Base-by-base conservation (phyloP, 2,113 vertebrate species). In the Thunnus thynnus region DNA sequence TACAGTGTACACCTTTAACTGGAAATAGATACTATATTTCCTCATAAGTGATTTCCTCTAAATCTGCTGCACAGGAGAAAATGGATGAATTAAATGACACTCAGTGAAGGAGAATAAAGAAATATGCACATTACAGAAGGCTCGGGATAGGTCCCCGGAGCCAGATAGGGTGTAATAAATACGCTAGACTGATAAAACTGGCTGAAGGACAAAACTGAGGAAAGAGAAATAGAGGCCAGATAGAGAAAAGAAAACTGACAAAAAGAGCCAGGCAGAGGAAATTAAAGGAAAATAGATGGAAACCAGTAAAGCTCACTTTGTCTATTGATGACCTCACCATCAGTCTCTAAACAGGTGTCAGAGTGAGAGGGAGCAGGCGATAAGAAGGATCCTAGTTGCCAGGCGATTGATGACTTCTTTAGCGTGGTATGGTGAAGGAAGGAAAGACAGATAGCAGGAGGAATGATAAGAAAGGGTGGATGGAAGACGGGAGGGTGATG, bases 291-390 rank as follows among this genome's bases (percentile, higher is more conserved):
- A 87, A 89, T 65, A 78, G 61, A 90, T 84, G 54, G 65, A 81
- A 82, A 78, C 18, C 32, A 48, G 7, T 41, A 41, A 41, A 6
- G 36, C 36, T 41, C 36, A 41, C 36, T 72, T 56, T 27, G 61
- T 84, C 67, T 89, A 56, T 70, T 89, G 77, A 92, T 86, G 80
- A 82, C 61, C 78, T 78, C 54, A 18, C 51, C 82, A 81, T 86
- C 75, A 51, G 86, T 86, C 61, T 88, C 74, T 86, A 77, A 86
- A 62, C 58, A 77, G 70, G 47, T 68, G 69, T 69, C 79, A 76
- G 71, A 85, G 54, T 80, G 79, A 88, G 75, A 85, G 76, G 60
- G 71, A 87, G 67, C 60, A 54, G 76, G 76, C 80, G 84, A 84
- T 89, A 90, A 91, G 86, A 78, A 71, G 60, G 68, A 72, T 71